These are phyloP conservation scores for Geotrypetes seraphini DNA, from an alignment of 2,797 vertebrate species.

Conservation along the genomic window DNA sequence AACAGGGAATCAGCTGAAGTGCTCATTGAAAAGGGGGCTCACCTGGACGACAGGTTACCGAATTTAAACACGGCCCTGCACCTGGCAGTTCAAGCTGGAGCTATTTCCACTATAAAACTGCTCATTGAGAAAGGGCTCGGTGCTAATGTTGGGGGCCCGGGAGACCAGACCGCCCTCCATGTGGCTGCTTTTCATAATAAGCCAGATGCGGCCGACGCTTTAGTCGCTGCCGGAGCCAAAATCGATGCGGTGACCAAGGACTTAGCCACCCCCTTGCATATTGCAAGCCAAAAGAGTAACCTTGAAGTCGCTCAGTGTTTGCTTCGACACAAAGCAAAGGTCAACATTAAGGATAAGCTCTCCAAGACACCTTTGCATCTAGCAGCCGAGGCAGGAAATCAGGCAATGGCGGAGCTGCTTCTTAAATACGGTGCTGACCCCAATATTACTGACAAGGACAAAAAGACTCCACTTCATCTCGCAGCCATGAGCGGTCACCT, in stretches of 20 bases:
- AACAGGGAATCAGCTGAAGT: slow-evolving; percentile 50
- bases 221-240: slow-evolving; percentile 49
- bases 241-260: slow-evolving; percentile 47
- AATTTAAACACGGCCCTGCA: slow-evolving; percentile 50
- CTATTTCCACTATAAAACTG: slow-evolving; percentile 28
- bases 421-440: slow-evolving; percentile 44
- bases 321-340: slow-evolving; percentile 43
- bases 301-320: slow-evolving; percentile 38
- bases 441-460: slow-evolving; percentile 51
- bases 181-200: slow-evolving; percentile 43
- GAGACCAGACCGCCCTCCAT: slow-evolving; percentile 52
- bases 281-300: slow-evolving; percentile 46
- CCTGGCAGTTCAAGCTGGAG: slow-evolving; percentile 44
- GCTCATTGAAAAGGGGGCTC: slow-evolving; percentile 48
- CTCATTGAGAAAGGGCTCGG: slow-evolving; percentile 51
- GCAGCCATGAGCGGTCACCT: slow-evolving; percentile 46
- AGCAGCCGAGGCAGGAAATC: slow-evolving; percentile 40
- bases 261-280: slow-evolving; percentile 49
- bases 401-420: slow-evolving; percentile 40
- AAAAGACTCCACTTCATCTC: slow-evolving; percentile 56
- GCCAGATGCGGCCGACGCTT: slow-evolving; percentile 21
- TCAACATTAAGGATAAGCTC: slow-evolving; percentile 43
- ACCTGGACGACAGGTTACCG: slow-evolving; percentile 35
- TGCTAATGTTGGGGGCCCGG: slow-evolving; percentile 37
- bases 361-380: slow-evolving; percentile 54